phyloP scores from a whole-genome alignment of 2,797 vertebrate species.

The Emys orbicularis region DNA sequence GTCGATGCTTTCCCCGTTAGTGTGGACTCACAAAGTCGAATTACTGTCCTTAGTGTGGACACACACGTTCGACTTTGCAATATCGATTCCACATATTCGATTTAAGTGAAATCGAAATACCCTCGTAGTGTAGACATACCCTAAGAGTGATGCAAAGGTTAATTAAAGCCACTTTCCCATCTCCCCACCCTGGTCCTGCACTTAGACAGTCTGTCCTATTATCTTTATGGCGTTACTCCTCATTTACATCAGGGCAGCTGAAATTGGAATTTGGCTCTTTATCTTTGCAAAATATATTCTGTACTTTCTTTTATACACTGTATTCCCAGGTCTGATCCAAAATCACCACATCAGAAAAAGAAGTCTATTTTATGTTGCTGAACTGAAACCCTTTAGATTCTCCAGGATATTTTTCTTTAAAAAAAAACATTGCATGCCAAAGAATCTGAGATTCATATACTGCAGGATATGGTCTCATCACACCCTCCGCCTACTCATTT shows the following conservation, averaged over 20 bases:
- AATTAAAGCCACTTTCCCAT: conserved; percentile 42
- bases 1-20: no score
- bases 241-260: conserved; percentile 19
- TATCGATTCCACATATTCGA: no score
- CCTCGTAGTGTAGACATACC: no score
- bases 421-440: conserved; percentile 64
- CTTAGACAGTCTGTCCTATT: conserved; percentile 42
- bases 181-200: conserved; percentile 7
- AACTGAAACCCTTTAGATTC: conserved; percentile 49
- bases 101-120: no score
- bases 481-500: conserved; percentile 73
- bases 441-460: conserved; percentile 71
- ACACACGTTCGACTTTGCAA: no score
- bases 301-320: background rate
- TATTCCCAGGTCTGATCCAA: conserved; percentile 7
- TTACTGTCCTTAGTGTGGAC: no score
- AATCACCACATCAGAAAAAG: conserved; percentile 31
- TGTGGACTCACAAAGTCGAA: no score
- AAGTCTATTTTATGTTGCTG: conserved; percentile 33
- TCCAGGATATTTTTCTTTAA: conserved; percentile 70
- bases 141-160: conserved; percentile 56
- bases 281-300: background rate
- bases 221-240: conserved; percentile 47
- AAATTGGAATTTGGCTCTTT: conserved; percentile 9
- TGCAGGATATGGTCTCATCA: conserved; percentile 75